Evolutionary conservation across 2,797 vertebrate genomes (phyloP).

Genomic region (Nothura maculosa): DNA sequence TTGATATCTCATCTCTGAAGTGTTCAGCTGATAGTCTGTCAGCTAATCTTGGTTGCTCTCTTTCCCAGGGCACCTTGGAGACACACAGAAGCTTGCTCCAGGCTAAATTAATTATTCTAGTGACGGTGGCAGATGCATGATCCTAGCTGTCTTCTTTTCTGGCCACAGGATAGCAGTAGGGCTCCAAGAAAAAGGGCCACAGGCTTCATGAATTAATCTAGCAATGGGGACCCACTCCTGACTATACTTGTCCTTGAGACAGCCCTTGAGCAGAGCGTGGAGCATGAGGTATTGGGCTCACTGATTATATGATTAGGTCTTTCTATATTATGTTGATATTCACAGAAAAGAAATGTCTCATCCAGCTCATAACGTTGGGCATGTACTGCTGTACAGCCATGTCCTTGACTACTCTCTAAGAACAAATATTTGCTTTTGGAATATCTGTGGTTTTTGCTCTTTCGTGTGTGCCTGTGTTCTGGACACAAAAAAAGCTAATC

Average conservation of each 20-base stretch:
- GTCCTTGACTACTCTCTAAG: neutral
- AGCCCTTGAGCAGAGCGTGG: neutral
- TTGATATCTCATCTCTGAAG: conserved; percentile 65
- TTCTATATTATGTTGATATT: neutral
- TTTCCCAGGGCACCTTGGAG: conserved; percentile 70
- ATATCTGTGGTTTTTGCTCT: neutral
- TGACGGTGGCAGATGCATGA: conserved; percentile 39
- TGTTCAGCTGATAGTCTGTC: conserved; percentile 54
- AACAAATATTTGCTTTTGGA: neutral
- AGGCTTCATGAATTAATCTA: neutral
- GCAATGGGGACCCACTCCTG: neutral
- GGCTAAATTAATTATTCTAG: conserved; percentile 71
- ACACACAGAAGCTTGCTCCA: conserved; percentile 39
- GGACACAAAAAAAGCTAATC: neutral
- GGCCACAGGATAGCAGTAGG: conserved; percentile 70
- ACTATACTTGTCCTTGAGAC: neutral
- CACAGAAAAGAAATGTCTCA: neutral
- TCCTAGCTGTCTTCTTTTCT: conserved; percentile 63
- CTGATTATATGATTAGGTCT: neutral
- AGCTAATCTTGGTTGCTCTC: conserved; percentile 34
- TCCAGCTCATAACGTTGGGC: neutral
- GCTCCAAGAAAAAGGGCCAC: conserved; percentile 57
- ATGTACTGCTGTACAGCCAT: neutral
- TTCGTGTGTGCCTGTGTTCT: neutral
- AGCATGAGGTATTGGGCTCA: neutral